Percentiles rank a stretch among this genome's conserved stretches.
Evolutionary conservation across 2,113 vertebrate species (phyloP).

Genomic region (Bos taurus): ARS-UCD2.0 NC_037343.1:74247001-74247500

Average conservation of each 20-base stretch:
- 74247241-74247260: background rate
- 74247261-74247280: background rate
- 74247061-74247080: background rate
- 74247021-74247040: background rate
- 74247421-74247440: background rate
- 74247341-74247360: background rate
- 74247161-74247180: background rate
- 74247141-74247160: background rate
- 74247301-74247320: background rate
- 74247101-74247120: background rate
- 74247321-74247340: background rate
- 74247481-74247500: background rate
- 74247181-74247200: background rate
- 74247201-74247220: background rate
- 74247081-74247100: background rate
- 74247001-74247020: background rate
- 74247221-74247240: background rate
- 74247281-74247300: background rate
- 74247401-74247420: background rate
- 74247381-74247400: background rate
- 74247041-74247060: background rate
- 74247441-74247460: background rate
- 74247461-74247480: background rate
- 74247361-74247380: background rate
- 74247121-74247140: background rate